Evolutionary conservation across 2,888 invertebrate species (phyloP).

Genomic region (Tiliacea citrago): DNA sequence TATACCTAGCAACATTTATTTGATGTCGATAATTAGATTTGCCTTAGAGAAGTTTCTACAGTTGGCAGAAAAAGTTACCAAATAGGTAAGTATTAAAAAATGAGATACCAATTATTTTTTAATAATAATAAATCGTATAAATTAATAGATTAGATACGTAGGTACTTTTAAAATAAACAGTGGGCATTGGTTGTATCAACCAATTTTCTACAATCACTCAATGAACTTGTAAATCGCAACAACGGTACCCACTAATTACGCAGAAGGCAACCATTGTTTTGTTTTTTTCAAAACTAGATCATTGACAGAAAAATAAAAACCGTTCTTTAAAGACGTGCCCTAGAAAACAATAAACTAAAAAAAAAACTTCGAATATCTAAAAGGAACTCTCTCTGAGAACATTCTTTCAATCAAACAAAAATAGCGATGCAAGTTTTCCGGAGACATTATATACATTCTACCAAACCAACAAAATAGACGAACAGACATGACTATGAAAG

Average conservation of each 20-base stretch:
- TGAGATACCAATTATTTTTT: too few species aligned
- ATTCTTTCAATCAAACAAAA: background rate
- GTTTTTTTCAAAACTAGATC: background rate
- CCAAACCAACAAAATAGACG: background rate
- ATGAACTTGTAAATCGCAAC: slow-evolving; percentile 11
- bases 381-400: background rate
- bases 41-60: too few species aligned
- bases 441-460: background rate
- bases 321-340: background rate
- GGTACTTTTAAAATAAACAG: background rate
- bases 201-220: background rate
- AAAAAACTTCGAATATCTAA: background rate
- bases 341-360: background rate
- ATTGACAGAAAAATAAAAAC: slow-evolving; percentile 3
- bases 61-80: background rate
- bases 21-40: background rate
- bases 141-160: background rate
- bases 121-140: too few species aligned
- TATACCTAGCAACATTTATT: background rate
- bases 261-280: slow-evolving; percentile 5
- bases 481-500: background rate
- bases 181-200: background rate
- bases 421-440: background rate
- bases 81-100: background rate
- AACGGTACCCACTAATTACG: background rate